A percentile compares a stretch with the other conserved stretches of the same genome.
These are phyloP conservation scores for Caenorhabditis sinica DNA, from an alignment of 2,888 invertebrate species.

Conservation along the genomic window DNA sequence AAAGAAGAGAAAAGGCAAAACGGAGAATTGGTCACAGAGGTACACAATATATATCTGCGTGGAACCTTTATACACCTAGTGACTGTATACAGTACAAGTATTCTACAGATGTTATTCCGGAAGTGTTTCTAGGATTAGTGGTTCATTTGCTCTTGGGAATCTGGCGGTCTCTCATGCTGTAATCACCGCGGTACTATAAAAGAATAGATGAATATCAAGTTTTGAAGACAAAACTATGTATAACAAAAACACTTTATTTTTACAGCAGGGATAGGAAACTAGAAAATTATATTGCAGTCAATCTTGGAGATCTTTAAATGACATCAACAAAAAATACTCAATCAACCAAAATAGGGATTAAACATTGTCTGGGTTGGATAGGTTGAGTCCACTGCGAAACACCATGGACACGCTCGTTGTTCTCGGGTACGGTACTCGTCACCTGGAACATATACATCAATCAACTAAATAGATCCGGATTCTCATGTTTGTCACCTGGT, in stretches of 20 bases:
- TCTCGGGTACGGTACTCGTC: conserved; percentile 75
- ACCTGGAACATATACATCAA: conserved; percentile 46
- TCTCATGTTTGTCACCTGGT: conserved; percentile 44
- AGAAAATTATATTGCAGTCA: neutral
- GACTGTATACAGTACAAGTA: no score
- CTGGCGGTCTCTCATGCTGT: no score
- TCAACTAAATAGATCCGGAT: neutral
- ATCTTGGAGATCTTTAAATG: conserved; percentile 1
- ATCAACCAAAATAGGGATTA: conserved; percentile 51
- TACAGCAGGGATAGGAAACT: neutral
- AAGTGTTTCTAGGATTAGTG: no score
- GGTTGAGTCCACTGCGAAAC: conserved; percentile 71
- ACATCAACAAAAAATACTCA: neutral
- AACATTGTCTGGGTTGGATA: conserved; percentile 68
- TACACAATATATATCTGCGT: no score
- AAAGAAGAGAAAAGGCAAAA: no score
- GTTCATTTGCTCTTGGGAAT: no score
- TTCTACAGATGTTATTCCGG: no score
- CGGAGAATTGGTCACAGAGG: no score
- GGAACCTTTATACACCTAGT: no score
- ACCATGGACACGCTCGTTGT: conserved; percentile 78
- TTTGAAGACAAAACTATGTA: no score
- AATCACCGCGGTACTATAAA: no score
- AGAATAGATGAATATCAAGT: no score
- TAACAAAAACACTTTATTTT: neutral